Evolutionary conservation across 2,113 vertebrate genomes (phyloP).

Genomic region (Clarias macrocephalus): DNA sequence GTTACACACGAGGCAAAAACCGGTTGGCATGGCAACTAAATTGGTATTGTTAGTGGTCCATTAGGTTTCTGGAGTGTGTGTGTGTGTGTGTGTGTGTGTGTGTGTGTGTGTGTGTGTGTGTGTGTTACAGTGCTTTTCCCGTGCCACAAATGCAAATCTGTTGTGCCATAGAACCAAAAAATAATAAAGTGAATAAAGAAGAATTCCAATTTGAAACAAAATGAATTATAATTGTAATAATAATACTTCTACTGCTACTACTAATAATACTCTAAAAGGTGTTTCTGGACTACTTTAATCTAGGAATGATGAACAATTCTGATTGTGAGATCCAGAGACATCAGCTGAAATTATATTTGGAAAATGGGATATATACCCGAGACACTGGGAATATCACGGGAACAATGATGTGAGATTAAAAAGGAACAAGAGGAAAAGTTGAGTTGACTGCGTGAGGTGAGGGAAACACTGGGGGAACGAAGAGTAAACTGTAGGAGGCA

Average conservation of each 20-base stretch:
- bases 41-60: conserved; percentile 29
- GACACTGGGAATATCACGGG: background rate
- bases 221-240: no score
- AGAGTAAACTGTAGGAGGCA: background rate
- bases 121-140: background rate
- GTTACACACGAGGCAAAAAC: background rate
- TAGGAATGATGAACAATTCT: background rate
- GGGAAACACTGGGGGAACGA: background rate
- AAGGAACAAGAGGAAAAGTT: background rate
- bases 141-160: conserved; percentile 7
- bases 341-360: background rate
- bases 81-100: conserved; percentile 21
- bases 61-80: conserved; percentile 16
- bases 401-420: background rate
- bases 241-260: no score
- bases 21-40: conserved; percentile 42
- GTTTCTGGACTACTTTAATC: no score
- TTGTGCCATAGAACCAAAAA: background rate
- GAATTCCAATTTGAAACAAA: background rate
- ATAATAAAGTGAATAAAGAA: background rate
- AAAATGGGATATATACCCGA: background rate
- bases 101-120: background rate
- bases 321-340: background rate
- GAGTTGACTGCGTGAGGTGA: background rate
- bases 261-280: no score